Percentiles rank a stretch among this genome's conserved stretches.
phyloP scores from a whole-genome alignment of 2,888 invertebrate species.

The Acrocyrtus sp. region DNA sequence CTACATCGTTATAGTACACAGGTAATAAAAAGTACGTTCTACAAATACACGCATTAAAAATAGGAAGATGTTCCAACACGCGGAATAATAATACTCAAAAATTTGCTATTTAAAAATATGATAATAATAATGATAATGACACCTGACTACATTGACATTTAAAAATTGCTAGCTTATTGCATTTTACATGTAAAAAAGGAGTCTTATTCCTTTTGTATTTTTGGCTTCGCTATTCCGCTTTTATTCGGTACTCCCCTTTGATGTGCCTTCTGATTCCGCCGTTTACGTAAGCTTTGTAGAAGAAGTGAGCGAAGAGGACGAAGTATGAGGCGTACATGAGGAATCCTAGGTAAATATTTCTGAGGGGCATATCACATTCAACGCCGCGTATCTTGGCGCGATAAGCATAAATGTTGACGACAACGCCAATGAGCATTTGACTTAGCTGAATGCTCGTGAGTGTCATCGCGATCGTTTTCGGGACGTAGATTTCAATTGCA shows the following conservation, averaged over 20 bases:
- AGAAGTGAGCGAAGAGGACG: conserved; percentile 92
- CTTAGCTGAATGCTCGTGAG: conserved; percentile 90
- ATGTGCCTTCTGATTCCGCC: conserved; percentile 38
- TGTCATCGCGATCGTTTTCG: conserved; percentile 85
- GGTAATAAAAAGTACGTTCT: no score
- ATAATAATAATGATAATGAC: neutral
- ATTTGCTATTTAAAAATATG: no score
- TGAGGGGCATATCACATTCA: conserved; percentile 84
- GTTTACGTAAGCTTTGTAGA: conserved; percentile 82
- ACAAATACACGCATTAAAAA: no score
- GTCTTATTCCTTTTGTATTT: no score
- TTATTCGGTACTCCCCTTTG: conserved; percentile 11
- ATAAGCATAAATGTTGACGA: conserved; percentile 89
- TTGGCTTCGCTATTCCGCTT: conserved; percentile 7
- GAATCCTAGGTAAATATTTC: conserved; percentile 86
- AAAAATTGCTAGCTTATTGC: no score
- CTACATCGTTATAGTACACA: no score
- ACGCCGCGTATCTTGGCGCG: conserved; percentile 71
- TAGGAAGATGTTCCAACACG: no score
- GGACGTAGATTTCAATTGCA: conserved; percentile 84
- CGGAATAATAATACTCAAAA: no score
- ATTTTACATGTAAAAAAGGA: no score
- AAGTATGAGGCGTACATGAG: conserved; percentile 96
- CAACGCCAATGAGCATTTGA: conserved; percentile 94
- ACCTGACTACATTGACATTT: neutral